Evolutionary conservation across 1,140 invertebrate species (phyloP).

Genomic region (Hylyphantes graminicola): DNA sequence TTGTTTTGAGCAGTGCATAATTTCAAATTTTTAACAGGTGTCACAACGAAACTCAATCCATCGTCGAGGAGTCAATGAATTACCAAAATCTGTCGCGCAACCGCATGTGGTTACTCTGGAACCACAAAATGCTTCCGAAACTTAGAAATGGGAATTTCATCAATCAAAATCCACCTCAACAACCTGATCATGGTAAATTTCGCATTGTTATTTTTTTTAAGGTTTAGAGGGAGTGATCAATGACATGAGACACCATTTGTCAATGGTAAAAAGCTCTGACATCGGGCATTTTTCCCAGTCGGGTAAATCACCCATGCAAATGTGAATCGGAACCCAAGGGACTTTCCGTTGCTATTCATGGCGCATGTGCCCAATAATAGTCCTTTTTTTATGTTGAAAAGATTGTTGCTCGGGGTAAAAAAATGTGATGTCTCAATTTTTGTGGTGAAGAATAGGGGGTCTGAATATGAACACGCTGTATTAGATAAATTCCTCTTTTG

Average conservation of each 20-base stretch:
- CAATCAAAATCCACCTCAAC: conserved; percentile 39
- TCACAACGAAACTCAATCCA: background rate
- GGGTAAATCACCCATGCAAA: background rate
- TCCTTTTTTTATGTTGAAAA: no score
- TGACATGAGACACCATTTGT: conserved; percentile 38
- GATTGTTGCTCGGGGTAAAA: no score
- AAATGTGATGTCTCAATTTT: no score
- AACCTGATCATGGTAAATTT: conserved; percentile 1
- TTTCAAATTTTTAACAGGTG: conserved; percentile 4
- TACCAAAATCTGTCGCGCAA: conserved; percentile 23
- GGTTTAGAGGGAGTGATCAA: conserved; percentile 34
- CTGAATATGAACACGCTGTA: no score
- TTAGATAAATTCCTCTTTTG: no score
- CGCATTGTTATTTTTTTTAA: background rate
- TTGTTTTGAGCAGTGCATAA: no score
- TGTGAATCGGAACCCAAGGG: background rate
- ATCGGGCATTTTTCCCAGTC: conserved; percentile 2
- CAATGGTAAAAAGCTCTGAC: conserved; percentile 22
- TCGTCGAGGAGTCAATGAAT: conserved; percentile 12
- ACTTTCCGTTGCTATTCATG: conserved; percentile 7
- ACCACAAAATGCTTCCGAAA: conserved; percentile 16
- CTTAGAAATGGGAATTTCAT: conserved; percentile 16
- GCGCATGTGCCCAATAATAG: background rate
- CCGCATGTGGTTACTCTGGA: conserved; percentile 15
- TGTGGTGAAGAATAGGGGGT: no score